Evolutionary conservation across 35 echinoderm and acorn worm genomes (phyloP).

Genomic region (Eucidaris tribuloides): DNA sequence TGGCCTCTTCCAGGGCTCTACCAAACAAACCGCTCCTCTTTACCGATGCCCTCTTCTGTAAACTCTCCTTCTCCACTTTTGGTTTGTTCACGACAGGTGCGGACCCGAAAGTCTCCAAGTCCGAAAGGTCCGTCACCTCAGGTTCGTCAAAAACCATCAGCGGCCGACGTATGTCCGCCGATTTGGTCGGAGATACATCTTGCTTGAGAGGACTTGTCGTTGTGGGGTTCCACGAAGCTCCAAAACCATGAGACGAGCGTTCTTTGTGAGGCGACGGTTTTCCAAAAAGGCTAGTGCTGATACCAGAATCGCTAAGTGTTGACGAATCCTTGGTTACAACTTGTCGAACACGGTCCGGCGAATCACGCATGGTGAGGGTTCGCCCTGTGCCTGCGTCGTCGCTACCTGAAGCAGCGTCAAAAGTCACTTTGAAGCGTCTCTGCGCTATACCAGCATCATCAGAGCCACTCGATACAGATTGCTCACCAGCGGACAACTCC

Average conservation of each 20-base stretch:
- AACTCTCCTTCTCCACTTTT: neutral
- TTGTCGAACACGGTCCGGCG: neutral
- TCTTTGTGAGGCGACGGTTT: neutral
- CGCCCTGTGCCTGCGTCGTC: neutral
- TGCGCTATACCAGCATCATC: neutral
- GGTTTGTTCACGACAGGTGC: constrained; percentile 4
- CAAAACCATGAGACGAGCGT: too few species aligned
- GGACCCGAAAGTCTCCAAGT: constrained; percentile 60
- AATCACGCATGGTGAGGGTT: too few species aligned
- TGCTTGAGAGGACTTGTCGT: neutral
- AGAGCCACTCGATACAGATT: neutral
- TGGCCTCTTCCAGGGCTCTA: constrained; percentile 39
- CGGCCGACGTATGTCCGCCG: neutral
- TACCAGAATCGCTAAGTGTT: neutral
- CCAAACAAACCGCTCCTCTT: constrained; percentile 47
- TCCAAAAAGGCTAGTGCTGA: neutral
- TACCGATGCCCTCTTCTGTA: neutral
- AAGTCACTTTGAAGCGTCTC: neutral
- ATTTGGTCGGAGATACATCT: constrained; percentile 4
- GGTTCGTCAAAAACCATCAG: constrained; percentile 13
- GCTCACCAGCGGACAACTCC: neutral
- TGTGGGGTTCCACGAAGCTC: neutral
- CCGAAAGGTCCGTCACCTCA: constrained; percentile 41
- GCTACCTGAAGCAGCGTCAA: neutral
- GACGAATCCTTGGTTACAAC: neutral